These are phyloP conservation scores for Pteronura brasiliensis DNA, from an alignment of 2,113 vertebrate genomes.

Conservation along the genomic window DNA sequence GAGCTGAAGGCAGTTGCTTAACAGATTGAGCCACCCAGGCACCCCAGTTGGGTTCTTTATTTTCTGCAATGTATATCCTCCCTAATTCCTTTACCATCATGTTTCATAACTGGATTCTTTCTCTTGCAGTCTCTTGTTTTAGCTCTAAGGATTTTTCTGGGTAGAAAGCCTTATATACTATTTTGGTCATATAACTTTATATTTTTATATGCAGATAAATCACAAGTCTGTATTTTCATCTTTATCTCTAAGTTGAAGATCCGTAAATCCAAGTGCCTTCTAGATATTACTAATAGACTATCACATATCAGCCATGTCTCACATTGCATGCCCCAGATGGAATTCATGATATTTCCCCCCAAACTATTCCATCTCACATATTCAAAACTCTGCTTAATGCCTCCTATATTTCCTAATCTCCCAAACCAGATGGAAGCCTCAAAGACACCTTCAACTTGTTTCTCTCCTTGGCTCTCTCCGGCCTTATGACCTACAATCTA, in stretches of 20 bases:
- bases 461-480: not conserved
- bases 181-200: not conserved
- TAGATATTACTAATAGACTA: constrained; percentile 1
- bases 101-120: not conserved
- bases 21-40: too few relatives aligned
- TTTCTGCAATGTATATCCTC: not conserved
- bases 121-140: not conserved
- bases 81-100: not conserved
- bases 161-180: not conserved
- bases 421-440: not conserved
- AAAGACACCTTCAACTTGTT: not conserved
- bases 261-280: not conserved
- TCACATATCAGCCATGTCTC: not conserved
- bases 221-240: not conserved
- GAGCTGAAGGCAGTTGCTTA: too few relatives aligned
- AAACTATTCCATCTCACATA: not conserved
- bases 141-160: not conserved
- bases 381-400: not conserved
- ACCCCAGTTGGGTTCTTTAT: not conserved
- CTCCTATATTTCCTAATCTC: not conserved
- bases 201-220: not conserved
- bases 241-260: not conserved
- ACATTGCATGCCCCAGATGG: not conserved
- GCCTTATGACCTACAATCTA: not conserved
- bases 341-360: not conserved